Conservation (phyloP, 1,140 invertebrate species). For the Paraescarpia echinospica region DNA sequence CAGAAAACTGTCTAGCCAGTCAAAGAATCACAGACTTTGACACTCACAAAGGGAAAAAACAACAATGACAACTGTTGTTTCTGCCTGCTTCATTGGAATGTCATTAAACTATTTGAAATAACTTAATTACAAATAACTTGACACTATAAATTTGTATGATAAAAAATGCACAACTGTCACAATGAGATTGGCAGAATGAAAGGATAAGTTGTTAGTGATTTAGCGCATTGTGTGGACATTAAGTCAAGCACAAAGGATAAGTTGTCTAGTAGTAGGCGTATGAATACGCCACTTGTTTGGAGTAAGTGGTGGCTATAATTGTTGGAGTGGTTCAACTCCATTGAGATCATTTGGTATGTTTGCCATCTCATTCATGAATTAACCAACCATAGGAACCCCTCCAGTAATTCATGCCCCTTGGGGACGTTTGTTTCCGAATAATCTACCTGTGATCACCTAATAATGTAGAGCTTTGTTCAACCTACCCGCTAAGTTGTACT, state of each 20-base stretch:
- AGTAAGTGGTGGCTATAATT: neutral
- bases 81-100: neutral
- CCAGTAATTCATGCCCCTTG: neutral
- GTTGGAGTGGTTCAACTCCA: neutral
- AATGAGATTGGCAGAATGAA: neutral
- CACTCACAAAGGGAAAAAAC: neutral
- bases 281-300: neutral
- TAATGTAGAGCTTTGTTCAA: neutral
- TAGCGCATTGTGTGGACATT: neutral
- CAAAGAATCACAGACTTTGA: neutral
- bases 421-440: neutral
- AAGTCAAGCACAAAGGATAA: neutral
- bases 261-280: neutral
- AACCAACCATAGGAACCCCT: neutral
- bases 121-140: neutral
- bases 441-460: neutral
- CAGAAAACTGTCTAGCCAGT: neutral
- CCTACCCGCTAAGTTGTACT: neutral
- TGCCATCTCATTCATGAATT: neutral
- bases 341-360: neutral
- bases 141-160: neutral
- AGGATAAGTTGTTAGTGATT: neutral
- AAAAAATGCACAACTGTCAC: neutral
- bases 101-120: neutral
- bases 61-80: neutral